Evolutionary conservation across 53 echinoderm and acorn worm species (phyloP).

Genomic region (Patiria pectinifera): DNA sequence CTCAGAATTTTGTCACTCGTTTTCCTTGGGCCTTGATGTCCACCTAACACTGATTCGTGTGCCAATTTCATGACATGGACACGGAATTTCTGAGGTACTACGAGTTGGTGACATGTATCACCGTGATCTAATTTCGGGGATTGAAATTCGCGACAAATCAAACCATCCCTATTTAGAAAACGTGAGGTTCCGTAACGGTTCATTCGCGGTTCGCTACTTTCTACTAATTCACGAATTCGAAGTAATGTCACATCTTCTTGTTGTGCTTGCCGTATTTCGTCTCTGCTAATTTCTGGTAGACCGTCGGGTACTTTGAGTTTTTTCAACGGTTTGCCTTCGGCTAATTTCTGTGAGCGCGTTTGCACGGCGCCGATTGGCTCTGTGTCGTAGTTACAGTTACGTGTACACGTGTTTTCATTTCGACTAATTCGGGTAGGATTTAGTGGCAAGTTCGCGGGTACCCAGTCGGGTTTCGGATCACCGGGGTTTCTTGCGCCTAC

Average conservation of each 20-base stretch:
- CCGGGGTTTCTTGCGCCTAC: constrained; percentile 13
- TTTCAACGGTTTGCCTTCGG: constrained; percentile 30
- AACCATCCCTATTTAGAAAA: constrained; percentile 18
- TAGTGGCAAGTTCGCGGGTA: neutral
- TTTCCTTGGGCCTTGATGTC: constrained; percentile 64
- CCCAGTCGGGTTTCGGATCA: constrained; percentile 53
- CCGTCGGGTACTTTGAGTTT: constrained; percentile 28
- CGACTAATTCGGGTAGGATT: neutral
- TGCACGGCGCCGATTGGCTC: constrained; percentile 1
- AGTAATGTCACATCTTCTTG: neutral
- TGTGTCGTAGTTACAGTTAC: too few relatives aligned
- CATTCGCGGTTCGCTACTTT: neutral
- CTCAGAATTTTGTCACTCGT: constrained; percentile 62
- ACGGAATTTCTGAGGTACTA: constrained; percentile 65
- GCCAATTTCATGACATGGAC: constrained; percentile 59
- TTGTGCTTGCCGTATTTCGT: constrained; percentile 35
- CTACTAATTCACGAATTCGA: constrained; percentile 24
- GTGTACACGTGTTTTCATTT: neutral
- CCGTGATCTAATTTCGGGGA: constrained; percentile 1
- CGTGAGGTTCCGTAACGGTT: neutral
- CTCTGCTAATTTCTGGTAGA: constrained; percentile 5
- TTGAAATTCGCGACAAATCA: constrained; percentile 37
- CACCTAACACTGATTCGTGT: constrained; percentile 72
- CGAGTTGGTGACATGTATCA: constrained; percentile 38
- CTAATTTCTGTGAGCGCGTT: constrained; percentile 46